Conservation (phyloP, 1,140 invertebrate genomes). For the Apis mellifera region Amel_HAv3.1 CM009931.2:4572501-4573000, state of each 20-base stretch:
- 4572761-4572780: not conserved
- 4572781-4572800: conserved; percentile 11
- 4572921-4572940: not conserved
- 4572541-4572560: not conserved
- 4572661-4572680: not conserved
- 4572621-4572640: not conserved
- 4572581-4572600: not conserved
- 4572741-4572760: not conserved
- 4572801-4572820: not conserved
- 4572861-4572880: not conserved
- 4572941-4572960: not conserved
- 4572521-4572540: not conserved
- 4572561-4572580: not conserved
- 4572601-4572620: not conserved
- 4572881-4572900: not conserved
- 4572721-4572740: not conserved
- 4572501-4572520: conserved; percentile 10
- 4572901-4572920: not conserved
- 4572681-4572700: not conserved
- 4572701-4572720: not conserved
- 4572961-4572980: not conserved
- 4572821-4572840: not conserved
- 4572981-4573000: not conserved
- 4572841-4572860: not conserved
- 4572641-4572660: not conserved